Percentiles rank a stretch among this genome's conserved stretches.
Conservation (phyloP, 2,888 invertebrate genomes). For the Herminia tarsipennalis region DNA sequence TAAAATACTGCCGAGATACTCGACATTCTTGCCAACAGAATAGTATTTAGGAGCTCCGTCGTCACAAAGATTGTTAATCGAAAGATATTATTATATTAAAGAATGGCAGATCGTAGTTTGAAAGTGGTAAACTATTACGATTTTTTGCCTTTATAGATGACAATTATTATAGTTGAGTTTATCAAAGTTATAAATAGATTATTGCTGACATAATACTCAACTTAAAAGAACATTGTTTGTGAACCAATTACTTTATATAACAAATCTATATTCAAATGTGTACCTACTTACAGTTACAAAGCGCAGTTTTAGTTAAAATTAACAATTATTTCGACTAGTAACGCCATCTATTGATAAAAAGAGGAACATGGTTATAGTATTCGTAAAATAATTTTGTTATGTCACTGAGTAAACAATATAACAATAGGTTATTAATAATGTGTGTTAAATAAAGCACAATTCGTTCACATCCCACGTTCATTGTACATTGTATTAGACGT, state of each 20-base stretch:
- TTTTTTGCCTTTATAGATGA: slow-evolving; percentile 42
- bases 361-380: too few species aligned
- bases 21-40: neutral
- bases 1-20: too few species aligned
- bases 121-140: slow-evolving; percentile 29
- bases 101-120: slow-evolving; percentile 38
- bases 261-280: neutral
- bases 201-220: slow-evolving; percentile 64
- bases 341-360: slow-evolving; percentile 1
- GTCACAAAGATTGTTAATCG: slow-evolving; percentile 18
- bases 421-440: too few species aligned
- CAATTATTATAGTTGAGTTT: slow-evolving; percentile 34
- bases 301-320: too few species aligned
- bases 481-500: slow-evolving; percentile 56
- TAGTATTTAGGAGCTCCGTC: neutral
- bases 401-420: too few species aligned
- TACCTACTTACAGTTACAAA: too few species aligned
- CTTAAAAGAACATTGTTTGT: slow-evolving; percentile 31
- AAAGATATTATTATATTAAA: slow-evolving; percentile 3
- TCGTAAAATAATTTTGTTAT: too few species aligned
- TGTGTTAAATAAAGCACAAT: too few species aligned
- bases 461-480: slow-evolving; percentile 37
- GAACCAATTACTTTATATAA: slow-evolving; percentile 14
- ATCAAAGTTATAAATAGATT: slow-evolving; percentile 35
- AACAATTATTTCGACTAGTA: too few species aligned